Evolutionary conservation across 1,140 invertebrate genomes (phyloP), one percentile per base, ranked within the genome.

Genomic region (Monochamus saltuarius): DNA sequence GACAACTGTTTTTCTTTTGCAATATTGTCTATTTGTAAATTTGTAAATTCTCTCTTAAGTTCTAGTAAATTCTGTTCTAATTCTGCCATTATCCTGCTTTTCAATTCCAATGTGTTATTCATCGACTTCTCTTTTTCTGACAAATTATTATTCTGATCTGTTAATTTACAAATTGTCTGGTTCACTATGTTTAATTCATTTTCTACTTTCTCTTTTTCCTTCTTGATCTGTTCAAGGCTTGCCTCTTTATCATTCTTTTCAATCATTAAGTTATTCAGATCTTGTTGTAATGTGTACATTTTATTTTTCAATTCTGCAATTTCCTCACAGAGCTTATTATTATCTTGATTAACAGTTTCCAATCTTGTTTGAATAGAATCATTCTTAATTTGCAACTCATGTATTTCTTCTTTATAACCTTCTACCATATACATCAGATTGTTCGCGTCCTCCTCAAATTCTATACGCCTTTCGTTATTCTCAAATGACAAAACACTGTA

Each of bases 321-420:
- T 13, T 45, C 22, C 13, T 40, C 19, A 40, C 16, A 37, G 14
- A 17, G 10, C 11, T 13, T 39, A 13, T 17, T 17, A 14, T 56
- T 56, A 14, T 56, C 53, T 45, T 56, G 17, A 35, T 43, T 40
- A 6, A 45, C n/a, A 9, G 10, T 36, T 29, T 56, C 53, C 4
- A 53, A 14, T 8, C 11, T 39, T 53, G 13, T 38, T 19, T 39
- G 51, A 11, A 53, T 39, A 1, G 39, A 16, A 34, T 56, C 53
- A 35, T 45, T 37, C 11, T 45, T 16, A 35, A 13, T 22, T 13
- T 56, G 34, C 2, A 56, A 34, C 8, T 17, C 13, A 7, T 54
- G 2, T 22, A 54, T 40, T 39, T 39, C 17, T 7, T 54, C 51
- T 17, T 56, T 40, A 35, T 17, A 34, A 19, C 39, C 29, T 4